Percentiles rank a stretch among this genome's conserved stretches.
Conservation (phyloP, 1,140 invertebrate genomes). For the Tetragnatha versicolor region DNA sequence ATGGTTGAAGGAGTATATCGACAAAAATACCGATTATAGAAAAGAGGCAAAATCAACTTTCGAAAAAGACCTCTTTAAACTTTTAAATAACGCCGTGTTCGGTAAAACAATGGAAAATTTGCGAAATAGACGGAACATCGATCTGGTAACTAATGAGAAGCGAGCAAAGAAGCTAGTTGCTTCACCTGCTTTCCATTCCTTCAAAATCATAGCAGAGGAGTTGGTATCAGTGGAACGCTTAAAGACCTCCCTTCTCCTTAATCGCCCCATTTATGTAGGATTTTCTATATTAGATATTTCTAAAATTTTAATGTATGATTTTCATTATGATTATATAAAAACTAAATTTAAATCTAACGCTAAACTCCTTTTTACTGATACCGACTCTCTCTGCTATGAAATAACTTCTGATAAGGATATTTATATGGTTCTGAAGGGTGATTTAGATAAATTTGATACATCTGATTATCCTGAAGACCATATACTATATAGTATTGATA, state of each 20-base stretch:
- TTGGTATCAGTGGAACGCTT: background rate
- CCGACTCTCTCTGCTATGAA: too few species aligned
- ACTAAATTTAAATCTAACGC: too few species aligned
- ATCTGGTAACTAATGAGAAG: conserved; percentile 60
- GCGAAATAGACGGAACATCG: conserved; percentile 62
- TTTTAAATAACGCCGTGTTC: conserved; percentile 67
- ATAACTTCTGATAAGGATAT: conserved; percentile 50
- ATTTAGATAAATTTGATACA: conserved; percentile 45
- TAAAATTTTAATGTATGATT: too few species aligned
- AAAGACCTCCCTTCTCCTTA: too few species aligned
- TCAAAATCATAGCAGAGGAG: background rate
- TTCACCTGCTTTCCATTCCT: conserved; percentile 56
- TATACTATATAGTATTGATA: conserved; percentile 58
- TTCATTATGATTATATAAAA: too few species aligned
- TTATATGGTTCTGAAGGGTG: conserved; percentile 39
- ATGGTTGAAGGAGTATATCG: conserved; percentile 66
- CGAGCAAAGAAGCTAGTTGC: conserved; percentile 61
- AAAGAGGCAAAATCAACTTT: conserved; percentile 58
- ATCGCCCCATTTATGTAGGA: too few species aligned
- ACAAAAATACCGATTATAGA: conserved; percentile 62
- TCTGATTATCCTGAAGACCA: conserved; percentile 56
- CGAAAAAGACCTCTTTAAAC: conserved; percentile 61
- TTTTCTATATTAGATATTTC: too few species aligned
- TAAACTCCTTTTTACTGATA: too few species aligned
- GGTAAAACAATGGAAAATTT: conserved; percentile 68